phyloP scores from a whole-genome alignment of 1,140 invertebrate genomes.

The Habropoda laboriosa region DNA sequence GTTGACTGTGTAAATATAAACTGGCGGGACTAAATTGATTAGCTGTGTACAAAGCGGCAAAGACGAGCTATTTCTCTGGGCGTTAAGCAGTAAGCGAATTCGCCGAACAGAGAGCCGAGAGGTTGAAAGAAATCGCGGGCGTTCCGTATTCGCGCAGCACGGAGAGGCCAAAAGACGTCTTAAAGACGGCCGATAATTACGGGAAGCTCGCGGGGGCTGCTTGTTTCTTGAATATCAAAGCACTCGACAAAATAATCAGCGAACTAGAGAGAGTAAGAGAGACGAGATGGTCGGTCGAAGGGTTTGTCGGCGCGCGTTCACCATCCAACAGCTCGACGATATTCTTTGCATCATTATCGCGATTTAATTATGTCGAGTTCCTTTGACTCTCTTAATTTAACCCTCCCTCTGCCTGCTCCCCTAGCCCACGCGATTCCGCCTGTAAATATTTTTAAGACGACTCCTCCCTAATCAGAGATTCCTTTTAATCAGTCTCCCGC shows the following conservation, averaged over 20 bases:
- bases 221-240: constrained; percentile 71
- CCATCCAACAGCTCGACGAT: constrained; percentile 51
- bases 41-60: neutral
- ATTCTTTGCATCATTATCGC: constrained; percentile 76
- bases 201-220: constrained; percentile 56
- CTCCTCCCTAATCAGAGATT: constrained; percentile 53
- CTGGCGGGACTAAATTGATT: neutral
- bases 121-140: constrained; percentile 27
- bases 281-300: constrained; percentile 54
- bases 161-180: constrained; percentile 51
- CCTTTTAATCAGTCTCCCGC: constrained; percentile 63
- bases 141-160: neutral
- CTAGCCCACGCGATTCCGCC: constrained; percentile 19
- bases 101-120: neutral
- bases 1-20: neutral
- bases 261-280: constrained; percentile 53
- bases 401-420: neutral
- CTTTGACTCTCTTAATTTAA: constrained; percentile 72
- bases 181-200: constrained; percentile 65
- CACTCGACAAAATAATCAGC: constrained; percentile 67
- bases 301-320: constrained; percentile 41
- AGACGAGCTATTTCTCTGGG: neutral
- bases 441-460: constrained; percentile 61
- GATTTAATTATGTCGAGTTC: constrained; percentile 75
- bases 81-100: neutral